Conservation (phyloP, 2,797 vertebrate genomes). For the Sparus aurata region DNA sequence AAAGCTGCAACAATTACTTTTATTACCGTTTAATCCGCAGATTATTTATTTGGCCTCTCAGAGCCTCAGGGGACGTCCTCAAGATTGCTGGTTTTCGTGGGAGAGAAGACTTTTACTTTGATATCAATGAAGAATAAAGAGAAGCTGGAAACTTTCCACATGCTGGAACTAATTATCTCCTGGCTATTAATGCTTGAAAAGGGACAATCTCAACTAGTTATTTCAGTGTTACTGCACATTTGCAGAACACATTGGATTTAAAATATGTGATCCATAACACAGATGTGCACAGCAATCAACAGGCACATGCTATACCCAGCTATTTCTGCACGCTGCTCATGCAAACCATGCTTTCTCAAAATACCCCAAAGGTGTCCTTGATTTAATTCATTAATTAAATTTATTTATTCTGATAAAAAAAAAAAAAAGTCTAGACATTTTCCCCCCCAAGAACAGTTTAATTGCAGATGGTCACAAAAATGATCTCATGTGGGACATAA, state of each 20-base stretch:
- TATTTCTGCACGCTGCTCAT: not conserved
- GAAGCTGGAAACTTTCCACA: too few species aligned
- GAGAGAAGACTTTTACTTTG: too few species aligned
- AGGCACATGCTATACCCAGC: not conserved
- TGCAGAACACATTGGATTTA: not conserved
- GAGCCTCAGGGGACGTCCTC: too few species aligned
- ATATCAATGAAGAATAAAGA: too few species aligned
- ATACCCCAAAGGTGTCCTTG: not conserved
- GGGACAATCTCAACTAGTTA: too few species aligned
- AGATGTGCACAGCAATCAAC: not conserved
- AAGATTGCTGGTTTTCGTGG: too few species aligned
- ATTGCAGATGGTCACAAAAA: conserved; percentile 76
- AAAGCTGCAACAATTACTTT: too few species aligned
- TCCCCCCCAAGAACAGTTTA: conserved; percentile 72
- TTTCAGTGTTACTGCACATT: not conserved
- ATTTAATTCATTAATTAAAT: not conserved
- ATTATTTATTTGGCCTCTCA: too few species aligned
- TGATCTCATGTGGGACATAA: conserved; percentile 72
- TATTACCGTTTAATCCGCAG: too few species aligned
- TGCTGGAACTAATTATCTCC: too few species aligned
- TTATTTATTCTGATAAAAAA: not conserved
- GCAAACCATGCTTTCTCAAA: not conserved
- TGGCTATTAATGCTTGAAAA: too few species aligned
- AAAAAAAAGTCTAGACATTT: conserved; percentile 17
- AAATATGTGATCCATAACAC: not conserved